Conservation (phyloP, 2,113 vertebrate genomes). For the Rhea pennata region DNA sequence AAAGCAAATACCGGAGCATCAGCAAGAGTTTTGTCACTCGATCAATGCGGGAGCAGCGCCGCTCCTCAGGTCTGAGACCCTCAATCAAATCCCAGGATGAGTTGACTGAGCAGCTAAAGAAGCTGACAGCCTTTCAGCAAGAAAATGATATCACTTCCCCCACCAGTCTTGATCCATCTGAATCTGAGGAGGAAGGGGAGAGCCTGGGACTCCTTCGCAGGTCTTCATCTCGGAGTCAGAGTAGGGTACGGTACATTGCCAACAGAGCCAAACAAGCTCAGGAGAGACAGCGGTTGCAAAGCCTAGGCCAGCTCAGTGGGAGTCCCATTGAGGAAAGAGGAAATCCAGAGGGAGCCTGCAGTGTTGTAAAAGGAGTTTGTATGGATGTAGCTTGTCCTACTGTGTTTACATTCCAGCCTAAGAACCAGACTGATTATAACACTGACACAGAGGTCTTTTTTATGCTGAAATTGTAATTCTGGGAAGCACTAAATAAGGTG, state of each 20-base stretch:
- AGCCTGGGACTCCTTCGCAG: constrained; percentile 77
- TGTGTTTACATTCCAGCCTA: constrained; percentile 66
- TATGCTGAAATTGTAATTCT: constrained; percentile 80
- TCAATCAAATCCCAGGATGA: constrained; percentile 33
- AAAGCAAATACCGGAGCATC: constrained; percentile 90
- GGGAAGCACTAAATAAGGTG: not conserved
- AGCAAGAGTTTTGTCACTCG: constrained; percentile 84
- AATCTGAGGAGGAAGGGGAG: constrained; percentile 62
- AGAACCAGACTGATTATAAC: constrained; percentile 54
- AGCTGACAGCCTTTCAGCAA: constrained; percentile 87
- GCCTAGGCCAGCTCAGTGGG: constrained; percentile 53
- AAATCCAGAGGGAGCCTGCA: constrained; percentile 91
- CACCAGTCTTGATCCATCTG: constrained; percentile 15
- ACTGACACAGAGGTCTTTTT: constrained; percentile 80
- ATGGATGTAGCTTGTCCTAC: constrained; percentile 73
- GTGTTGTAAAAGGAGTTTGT: constrained; percentile 78
- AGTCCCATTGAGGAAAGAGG: constrained; percentile 90
- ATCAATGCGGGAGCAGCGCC: constrained; percentile 75
- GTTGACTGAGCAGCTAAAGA: constrained; percentile 86
- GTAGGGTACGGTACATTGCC: constrained; percentile 90
- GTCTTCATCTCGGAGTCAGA: constrained; percentile 91
- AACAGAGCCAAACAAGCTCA: constrained; percentile 90
- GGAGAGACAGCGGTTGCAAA: constrained; percentile 86
- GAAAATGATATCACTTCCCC: constrained; percentile 80
- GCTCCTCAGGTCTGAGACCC: not conserved